Conservation (phyloP, 2,888 invertebrate genomes). For the Noctua janthe region DNA sequence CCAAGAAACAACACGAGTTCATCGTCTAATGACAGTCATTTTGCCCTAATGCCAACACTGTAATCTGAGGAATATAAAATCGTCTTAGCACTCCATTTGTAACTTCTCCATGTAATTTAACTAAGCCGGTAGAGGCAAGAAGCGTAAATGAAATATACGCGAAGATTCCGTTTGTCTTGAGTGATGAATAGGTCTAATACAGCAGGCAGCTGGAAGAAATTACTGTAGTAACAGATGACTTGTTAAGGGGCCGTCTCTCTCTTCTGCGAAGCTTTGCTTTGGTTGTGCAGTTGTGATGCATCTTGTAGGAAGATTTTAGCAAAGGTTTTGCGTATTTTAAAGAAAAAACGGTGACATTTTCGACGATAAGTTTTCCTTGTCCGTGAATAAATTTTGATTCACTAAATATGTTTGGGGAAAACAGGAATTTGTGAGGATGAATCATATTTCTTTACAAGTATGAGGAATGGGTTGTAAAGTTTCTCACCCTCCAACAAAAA, state of each 20-base stretch:
- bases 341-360: neutral
- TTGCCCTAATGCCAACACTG: neutral
- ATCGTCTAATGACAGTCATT: neutral
- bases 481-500: neutral
- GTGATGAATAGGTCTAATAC: conserved; percentile 49
- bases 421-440: too few relatives aligned
- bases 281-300: neutral
- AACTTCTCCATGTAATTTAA: conserved; percentile 22
- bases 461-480: neutral
- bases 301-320: neutral
- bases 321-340: neutral
- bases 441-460: neutral
- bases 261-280: neutral
- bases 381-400: neutral
- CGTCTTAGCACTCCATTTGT: conserved; percentile 42
- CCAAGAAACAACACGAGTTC: neutral
- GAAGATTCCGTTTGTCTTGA: conserved; percentile 49
- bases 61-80: neutral
- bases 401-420: neutral
- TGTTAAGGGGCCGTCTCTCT: neutral
- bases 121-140: conserved; percentile 25
- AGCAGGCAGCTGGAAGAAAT: conserved; percentile 40
- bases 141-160: conserved; percentile 51
- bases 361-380: neutral
- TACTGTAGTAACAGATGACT: conserved; percentile 40